A percentile compares a stretch with the other conserved stretches of the same genome.
Conservation (phyloP, 2,888 invertebrate species). For the Phaedon cochleariae region DNA sequence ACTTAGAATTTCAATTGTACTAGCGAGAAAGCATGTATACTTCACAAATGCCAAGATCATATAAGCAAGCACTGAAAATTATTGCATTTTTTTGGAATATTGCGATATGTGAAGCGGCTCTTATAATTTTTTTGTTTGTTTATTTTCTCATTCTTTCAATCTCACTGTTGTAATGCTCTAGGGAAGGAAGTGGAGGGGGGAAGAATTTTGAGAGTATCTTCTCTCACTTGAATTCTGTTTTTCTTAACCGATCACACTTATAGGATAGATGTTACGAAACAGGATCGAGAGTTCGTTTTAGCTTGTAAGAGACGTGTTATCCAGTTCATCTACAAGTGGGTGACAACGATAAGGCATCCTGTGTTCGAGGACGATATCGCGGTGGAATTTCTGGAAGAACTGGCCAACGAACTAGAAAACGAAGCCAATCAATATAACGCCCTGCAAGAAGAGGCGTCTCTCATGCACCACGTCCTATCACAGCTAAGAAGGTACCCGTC, state of each 20-base stretch:
- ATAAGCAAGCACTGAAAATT: no score
- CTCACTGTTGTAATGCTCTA: no score
- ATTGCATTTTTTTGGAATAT: no score
- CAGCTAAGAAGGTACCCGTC: slow-evolving; percentile 67
- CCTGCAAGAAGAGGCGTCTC: slow-evolving; percentile 72
- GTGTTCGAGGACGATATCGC: slow-evolving; percentile 79
- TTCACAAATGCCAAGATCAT: no score
- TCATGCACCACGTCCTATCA: slow-evolving; percentile 74
- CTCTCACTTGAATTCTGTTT: no score
- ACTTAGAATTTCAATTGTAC: no score
- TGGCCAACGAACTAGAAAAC: slow-evolving; percentile 74
- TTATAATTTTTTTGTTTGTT: no score
- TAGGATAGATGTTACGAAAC: slow-evolving; percentile 66
- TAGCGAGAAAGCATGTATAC: no score
- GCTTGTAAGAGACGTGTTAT: slow-evolving; percentile 79
- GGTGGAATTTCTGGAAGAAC: slow-evolving; percentile 78
- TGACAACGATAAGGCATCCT: slow-evolving; percentile 74
- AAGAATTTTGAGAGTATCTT: no score
- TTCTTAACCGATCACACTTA: slow-evolving; percentile 60
- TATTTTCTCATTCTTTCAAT: no score
- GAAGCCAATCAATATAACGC: slow-evolving; percentile 69
- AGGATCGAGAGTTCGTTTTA: slow-evolving; percentile 73
- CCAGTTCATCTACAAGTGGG: slow-evolving; percentile 82
- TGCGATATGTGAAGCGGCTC: no score
- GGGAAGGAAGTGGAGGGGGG: no score